Evolutionary conservation across 2,888 invertebrate species (phyloP).

Genomic region (Xiphydria camelus): DNA sequence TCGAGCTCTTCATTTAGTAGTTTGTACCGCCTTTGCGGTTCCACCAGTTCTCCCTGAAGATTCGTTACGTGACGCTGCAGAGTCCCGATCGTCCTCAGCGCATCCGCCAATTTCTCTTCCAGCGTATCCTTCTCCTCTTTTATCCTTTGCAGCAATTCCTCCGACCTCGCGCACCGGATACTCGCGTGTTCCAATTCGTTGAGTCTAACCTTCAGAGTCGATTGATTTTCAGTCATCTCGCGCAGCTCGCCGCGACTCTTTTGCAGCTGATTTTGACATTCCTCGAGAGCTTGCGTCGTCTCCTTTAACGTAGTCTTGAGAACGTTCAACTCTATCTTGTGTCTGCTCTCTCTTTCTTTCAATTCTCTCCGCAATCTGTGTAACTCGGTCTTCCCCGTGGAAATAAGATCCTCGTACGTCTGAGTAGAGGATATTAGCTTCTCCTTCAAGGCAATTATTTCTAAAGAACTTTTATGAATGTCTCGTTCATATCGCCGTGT

Average conservation of each 20-base stretch:
- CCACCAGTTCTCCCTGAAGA: conserved; percentile 44
- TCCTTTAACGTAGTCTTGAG: conserved; percentile 42
- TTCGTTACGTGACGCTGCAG: conserved; percentile 40
- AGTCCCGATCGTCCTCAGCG: conserved; percentile 33
- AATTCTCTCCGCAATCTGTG: conserved; percentile 36
- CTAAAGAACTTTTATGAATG: conserved; percentile 32
- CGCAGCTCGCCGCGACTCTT: conserved; percentile 37
- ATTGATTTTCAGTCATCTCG: conserved; percentile 33
- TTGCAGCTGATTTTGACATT: conserved; percentile 43
- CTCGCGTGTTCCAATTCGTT: conserved; percentile 33
- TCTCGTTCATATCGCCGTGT: conserved; percentile 38
- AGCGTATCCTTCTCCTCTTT: conserved; percentile 42
- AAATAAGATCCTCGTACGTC: conserved; percentile 41
- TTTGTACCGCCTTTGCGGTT: conserved; percentile 46
- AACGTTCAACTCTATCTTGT: conserved; percentile 38
- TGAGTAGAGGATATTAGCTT: conserved; percentile 33
- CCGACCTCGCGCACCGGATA: conserved; percentile 28
- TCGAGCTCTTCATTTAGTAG: conserved; percentile 42
- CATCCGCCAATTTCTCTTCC: conserved; percentile 40
- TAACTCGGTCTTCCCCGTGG: conserved; percentile 35
- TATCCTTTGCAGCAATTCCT: conserved; percentile 36
- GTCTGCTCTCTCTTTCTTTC: conserved; percentile 40
- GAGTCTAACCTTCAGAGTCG: conserved; percentile 29
- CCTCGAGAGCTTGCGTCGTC: conserved; percentile 41
- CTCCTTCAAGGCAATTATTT: conserved; percentile 34